phyloP scores from a whole-genome alignment of 2,888 invertebrate species.

The Celastrina argiolus region DNA sequence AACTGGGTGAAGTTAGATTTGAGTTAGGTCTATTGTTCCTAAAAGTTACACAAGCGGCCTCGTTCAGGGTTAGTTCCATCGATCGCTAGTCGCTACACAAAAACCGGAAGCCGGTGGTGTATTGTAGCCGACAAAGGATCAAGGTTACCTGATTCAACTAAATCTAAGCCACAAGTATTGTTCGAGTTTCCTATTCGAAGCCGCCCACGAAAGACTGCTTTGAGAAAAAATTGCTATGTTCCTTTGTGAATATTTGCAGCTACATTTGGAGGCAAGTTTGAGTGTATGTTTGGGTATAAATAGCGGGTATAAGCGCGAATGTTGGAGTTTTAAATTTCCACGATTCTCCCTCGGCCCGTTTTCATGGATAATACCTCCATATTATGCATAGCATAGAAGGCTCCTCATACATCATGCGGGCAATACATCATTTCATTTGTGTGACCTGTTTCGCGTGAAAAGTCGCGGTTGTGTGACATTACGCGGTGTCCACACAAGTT shows the following conservation, averaged over 20 bases:
- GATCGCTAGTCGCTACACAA: slow-evolving; percentile 24
- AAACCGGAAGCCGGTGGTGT: slow-evolving; percentile 18
- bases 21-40: neutral
- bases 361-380: neutral
- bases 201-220: neutral
- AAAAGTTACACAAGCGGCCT: slow-evolving; percentile 16
- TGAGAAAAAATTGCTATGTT: neutral
- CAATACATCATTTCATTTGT: slow-evolving; percentile 3
- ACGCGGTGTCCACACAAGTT: neutral
- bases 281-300: neutral
- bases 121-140: slow-evolving; percentile 18
- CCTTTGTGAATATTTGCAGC: neutral
- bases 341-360: neutral
- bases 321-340: neutral
- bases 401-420: neutral
- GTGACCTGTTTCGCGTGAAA: neutral
- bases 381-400: too few species aligned
- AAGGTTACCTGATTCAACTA: neutral
- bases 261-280: neutral
- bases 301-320: neutral
- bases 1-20: neutral
- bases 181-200: neutral
- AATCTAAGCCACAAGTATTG: neutral
- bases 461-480: neutral
- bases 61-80: slow-evolving; percentile 23